Base-by-base conservation (phyloP, 2,888 invertebrate genomes). In the Villa cingulata region DNA sequence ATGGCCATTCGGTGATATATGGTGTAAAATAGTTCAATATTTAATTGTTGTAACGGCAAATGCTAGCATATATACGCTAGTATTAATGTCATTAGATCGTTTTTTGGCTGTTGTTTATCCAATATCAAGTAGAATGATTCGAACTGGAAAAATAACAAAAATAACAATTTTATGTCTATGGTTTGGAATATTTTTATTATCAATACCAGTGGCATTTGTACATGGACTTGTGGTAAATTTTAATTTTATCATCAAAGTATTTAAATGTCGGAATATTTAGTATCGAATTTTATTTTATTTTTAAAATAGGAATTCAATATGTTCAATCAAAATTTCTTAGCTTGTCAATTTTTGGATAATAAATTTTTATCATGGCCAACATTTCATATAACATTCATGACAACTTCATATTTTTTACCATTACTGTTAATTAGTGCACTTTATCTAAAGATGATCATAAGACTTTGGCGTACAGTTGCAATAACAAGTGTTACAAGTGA, bases 91-190 rank as follows among this genome's bases (percentile, higher is more conserved):
- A 2, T 67, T 92, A 41, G 94, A 94, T 68, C 75, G 84, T 49
- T 95, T 87, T 64, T 75, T 95, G 65, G 94, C 94, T 15, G 92
- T 95, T 0, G 91, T 92, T 0, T 88, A 89, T 66, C 92, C 94
- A 14, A 86, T 94, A 55, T 75, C 83, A 0, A 87, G 89, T 15
- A 86, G 88, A 73, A 80, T 83, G 14, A 75, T 86, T 56, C 74
- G 91, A 41, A 90, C 86, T 1, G 85, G 86, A 59, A 74, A 73
- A 51, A 85, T 89, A 59, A 86, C 90, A 0, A 75, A 83, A 54
- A 68, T 81, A 43, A 85, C 87, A 10, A 87, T 89, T 51, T 73
- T 73, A 9, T 73, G 83, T 51, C 76, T 83, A 37, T 92, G 92
- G 94, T 73, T 78, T 17, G 72, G 87, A 50, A 86, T 91, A 45